A percentile compares a stretch with the other conserved stretches of the same genome.
Evolutionary conservation across 1,140 invertebrate genomes (phyloP).

Genomic region (Listronotus oregonensis): DNA sequence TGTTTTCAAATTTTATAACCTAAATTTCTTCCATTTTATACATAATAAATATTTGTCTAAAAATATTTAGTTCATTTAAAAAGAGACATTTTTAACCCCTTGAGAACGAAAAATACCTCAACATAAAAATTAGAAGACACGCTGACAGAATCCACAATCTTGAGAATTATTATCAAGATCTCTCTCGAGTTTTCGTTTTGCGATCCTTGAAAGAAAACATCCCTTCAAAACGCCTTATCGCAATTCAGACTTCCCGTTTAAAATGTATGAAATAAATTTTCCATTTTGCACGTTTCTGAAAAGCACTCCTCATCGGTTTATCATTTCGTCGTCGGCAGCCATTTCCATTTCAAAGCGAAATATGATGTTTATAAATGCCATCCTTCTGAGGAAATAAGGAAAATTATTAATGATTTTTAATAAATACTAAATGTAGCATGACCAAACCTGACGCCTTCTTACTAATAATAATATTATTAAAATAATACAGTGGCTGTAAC

Average conservation of each 20-base stretch:
- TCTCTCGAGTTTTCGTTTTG: conserved; percentile 17
- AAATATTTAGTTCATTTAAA: too few relatives aligned
- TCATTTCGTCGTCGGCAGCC: conserved; percentile 16
- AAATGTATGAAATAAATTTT: conserved; percentile 37
- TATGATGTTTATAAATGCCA: too few relatives aligned
- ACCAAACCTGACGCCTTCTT: too few relatives aligned
- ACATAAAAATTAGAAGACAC: conserved; percentile 17
- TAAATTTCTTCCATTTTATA: too few relatives aligned
- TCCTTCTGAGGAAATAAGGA: too few relatives aligned
- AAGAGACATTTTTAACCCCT: too few relatives aligned
- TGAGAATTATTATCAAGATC: conserved; percentile 27
- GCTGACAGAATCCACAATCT: conserved; percentile 7
- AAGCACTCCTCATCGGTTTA: conserved; percentile 27
- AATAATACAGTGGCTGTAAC: too few relatives aligned
- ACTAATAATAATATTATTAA: too few relatives aligned
- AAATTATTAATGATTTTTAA: too few relatives aligned
- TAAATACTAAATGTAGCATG: too few relatives aligned
- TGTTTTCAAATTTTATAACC: too few relatives aligned
- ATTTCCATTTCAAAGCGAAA: conserved; percentile 21
- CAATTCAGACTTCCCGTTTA: conserved; percentile 28
- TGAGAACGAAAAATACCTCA: background rate
- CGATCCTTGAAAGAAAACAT: conserved; percentile 21
- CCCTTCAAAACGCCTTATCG: conserved; percentile 26
- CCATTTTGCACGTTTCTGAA: conserved; percentile 24
- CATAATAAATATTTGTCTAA: too few relatives aligned